Base-by-base conservation (phyloP, 2,113 vertebrate genomes). In the Cynoglossus semilaevis region DNA sequence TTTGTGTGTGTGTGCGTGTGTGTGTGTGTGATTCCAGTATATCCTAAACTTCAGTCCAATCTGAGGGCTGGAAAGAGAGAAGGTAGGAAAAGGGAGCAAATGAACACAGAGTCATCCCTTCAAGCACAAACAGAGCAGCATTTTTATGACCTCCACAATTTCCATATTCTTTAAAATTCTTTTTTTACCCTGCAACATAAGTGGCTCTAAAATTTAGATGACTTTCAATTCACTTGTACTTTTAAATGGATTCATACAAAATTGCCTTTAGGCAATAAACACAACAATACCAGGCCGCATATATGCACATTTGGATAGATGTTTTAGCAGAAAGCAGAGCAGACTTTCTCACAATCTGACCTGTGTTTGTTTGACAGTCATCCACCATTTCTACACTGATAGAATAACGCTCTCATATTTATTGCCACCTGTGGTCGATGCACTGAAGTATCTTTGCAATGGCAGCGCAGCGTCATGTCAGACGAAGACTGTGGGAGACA, bases 301-400 rank as follows among this genome's bases (percentile, higher is more conserved):
- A 37, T 65, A 13, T 14, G 7, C 14, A 66, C 46, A 62, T 59
- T 67, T 73, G 0, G 54, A 51, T 54, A 49, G 12, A 29, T 15
- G 41, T 0, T 15, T 35, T 38, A 18, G 22, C 1, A 34, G 40
- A 51, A 18, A 6, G 2, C 18, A 51, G 17, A 18, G 1, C 7
- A 42, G 22, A 63, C 51, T 16, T 40, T 29, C 38, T 10, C 7
- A 49, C 15, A 36, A 2, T 29, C 22, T 4, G 6, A n/a, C n/a
- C n/a, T 29, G 22, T 29, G 22, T 29, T 29, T 2, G 22, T 29
- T 4, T n/a, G 48, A 19, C 51, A 35, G 67, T 63, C 49, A 35
- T 15, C 41, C 36, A 22, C 37, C 46, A 59, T 66, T 38, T 76
- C 51, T 55, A 18, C 16, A 51, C 65, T 48, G 67, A 76, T 78